These are phyloP conservation scores for Leptocoma aspasia DNA, from an alignment of 2,113 vertebrate species.

Conservation along the genomic window DNA sequence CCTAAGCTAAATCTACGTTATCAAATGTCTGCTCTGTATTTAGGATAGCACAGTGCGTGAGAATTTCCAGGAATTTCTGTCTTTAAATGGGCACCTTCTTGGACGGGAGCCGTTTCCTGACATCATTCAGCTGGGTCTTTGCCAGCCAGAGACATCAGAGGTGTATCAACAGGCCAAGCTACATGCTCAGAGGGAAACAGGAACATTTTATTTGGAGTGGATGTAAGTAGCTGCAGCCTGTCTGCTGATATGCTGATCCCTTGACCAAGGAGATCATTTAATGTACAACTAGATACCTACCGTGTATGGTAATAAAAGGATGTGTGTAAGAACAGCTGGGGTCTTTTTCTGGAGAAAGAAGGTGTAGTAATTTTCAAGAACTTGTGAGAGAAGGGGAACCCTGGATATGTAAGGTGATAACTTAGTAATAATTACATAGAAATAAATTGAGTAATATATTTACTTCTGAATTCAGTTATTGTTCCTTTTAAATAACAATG, in stretches of 20 bases:
- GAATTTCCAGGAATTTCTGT: constrained; percentile 96
- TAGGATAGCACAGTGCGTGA: constrained; percentile 84
- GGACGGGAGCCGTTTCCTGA: constrained; percentile 91
- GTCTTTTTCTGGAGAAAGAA: not conserved
- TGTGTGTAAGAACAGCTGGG: not conserved
- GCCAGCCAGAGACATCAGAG: constrained; percentile 84
- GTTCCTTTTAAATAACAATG: not conserved
- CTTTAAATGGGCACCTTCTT: constrained; percentile 90
- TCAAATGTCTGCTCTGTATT: not conserved
- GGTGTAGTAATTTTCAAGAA: not conserved
- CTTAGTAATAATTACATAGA: not conserved
- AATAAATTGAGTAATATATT: not conserved
- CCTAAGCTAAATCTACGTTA: not conserved
- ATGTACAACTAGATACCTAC: not conserved
- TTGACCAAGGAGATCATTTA: not conserved
- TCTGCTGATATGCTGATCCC: not conserved
- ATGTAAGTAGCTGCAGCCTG: constrained; percentile 75
- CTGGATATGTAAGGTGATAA: not conserved
- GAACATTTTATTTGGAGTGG: constrained; percentile 89
- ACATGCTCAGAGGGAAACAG: constrained; percentile 76
- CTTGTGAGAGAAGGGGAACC: not conserved
- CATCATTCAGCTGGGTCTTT: constrained; percentile 90
- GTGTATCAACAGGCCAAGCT: constrained; percentile 87
- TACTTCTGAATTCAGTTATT: not conserved
- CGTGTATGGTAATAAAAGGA: not conserved